These are phyloP conservation scores for Eidolon helvum DNA, from an alignment of 2,113 vertebrate genomes.

Conservation along the genomic window DNA sequence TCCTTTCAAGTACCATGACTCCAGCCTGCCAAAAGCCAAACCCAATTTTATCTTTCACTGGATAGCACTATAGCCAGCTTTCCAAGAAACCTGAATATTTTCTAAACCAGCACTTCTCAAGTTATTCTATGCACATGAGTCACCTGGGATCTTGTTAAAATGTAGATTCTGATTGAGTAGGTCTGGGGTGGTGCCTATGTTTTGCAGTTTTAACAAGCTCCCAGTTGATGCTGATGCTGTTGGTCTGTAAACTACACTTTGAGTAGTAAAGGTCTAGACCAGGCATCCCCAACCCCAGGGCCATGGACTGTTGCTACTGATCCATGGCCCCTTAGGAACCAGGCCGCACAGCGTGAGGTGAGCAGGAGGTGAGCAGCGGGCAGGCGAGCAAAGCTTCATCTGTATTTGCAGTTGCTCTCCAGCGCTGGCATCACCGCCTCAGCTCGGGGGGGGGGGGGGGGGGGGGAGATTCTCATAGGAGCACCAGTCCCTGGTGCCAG, in stretches of 20 bases:
- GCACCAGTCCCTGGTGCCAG: too few species aligned
- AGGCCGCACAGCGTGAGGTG: too few species aligned
- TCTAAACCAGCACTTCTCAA: not conserved
- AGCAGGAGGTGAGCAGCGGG: too few species aligned
- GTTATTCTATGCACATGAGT: not conserved
- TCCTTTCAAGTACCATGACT: not conserved
- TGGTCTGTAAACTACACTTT: not conserved
- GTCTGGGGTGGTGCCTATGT: not conserved
- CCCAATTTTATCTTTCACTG: not conserved
- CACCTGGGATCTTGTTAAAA: not conserved
- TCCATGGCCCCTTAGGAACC: too few species aligned
- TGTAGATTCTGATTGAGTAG: not conserved
- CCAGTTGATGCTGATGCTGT: not conserved
- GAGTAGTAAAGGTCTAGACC: not conserved
- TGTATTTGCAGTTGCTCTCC: too few species aligned
- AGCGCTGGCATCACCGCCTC: too few species aligned
- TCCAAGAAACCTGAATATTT: not conserved
- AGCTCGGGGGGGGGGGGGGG: too few species aligned
- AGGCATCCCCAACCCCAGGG: too few species aligned
- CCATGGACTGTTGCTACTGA: too few species aligned
- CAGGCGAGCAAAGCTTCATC: too few species aligned
- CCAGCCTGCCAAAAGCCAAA: not conserved
- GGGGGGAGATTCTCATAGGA: too few species aligned
- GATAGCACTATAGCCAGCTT: not conserved
- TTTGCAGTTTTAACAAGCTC: not conserved